Evolutionary conservation across 2,113 vertebrate species (phyloP).

Genomic region (Oenanthe oenanthe): DNA sequence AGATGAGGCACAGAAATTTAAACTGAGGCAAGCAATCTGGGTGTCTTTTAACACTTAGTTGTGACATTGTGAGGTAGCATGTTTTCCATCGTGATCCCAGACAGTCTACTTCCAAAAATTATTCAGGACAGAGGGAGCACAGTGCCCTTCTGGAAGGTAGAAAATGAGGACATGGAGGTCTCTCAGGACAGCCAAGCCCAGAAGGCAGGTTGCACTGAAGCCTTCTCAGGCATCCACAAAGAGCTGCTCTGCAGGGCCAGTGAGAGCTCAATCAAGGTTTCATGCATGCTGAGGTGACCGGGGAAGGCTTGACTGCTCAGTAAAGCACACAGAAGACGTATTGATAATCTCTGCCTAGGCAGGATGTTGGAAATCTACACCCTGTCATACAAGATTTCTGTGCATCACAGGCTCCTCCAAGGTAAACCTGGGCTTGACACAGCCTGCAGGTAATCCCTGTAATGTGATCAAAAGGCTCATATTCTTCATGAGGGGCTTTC

Average conservation of each 20-base stretch:
- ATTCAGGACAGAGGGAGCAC: background rate
- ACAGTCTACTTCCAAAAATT: background rate
- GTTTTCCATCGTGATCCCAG: background rate
- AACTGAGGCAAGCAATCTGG: background rate
- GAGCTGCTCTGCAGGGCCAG: background rate
- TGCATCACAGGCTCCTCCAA: background rate
- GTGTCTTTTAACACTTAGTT: background rate
- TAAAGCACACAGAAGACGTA: background rate
- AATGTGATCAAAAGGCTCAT: background rate
- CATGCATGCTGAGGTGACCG: background rate
- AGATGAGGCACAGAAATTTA: background rate
- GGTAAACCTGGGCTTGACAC: background rate
- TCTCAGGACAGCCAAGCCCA: background rate
- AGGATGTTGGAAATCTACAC: background rate
- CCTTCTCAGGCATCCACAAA: background rate
- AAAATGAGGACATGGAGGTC: background rate
- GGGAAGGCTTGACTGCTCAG: background rate
- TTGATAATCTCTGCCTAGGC: background rate
- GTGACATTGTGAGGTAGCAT: fast-evolving
- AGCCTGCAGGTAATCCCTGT: background rate
- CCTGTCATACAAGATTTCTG: background rate
- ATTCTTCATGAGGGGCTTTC: background rate
- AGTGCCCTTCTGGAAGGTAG: background rate
- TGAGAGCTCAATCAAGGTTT: background rate
- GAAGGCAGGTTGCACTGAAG: background rate